Evolutionary conservation across 2,797 vertebrate species (phyloP).

Genomic region (Myotis daubentonii): DNA sequence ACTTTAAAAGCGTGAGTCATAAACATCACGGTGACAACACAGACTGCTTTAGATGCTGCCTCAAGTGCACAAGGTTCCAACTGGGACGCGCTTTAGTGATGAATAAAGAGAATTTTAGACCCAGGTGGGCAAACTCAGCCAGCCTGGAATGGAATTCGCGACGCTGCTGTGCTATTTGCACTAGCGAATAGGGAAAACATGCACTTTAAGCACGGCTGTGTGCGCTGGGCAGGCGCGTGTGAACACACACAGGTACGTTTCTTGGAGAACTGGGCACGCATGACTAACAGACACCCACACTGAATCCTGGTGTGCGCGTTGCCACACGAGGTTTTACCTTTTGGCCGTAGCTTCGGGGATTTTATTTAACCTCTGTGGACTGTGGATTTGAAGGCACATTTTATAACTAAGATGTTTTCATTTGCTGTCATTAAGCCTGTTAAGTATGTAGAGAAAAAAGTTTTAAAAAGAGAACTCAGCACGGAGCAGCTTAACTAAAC

Average conservation of each 20-base stretch:
- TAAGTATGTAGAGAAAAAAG: background rate
- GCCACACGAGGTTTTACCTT: conserved; percentile 59
- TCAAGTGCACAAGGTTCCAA: background rate
- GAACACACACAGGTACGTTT: background rate
- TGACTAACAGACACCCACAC: conserved; percentile 24
- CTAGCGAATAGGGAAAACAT: background rate
- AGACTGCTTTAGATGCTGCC: background rate
- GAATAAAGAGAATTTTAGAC: background rate
- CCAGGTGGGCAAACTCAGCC: background rate
- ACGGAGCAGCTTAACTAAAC: background rate
- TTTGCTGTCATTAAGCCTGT: conserved; percentile 42
- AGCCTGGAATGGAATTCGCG: background rate
- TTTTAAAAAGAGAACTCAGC: conserved; percentile 23
- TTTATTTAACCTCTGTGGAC: conserved; percentile 24
- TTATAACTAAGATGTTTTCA: conserved; percentile 66
- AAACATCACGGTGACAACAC: conserved; percentile 2
- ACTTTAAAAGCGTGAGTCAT: background rate
- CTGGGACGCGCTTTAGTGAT: background rate
- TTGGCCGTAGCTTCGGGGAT: conserved; percentile 37
- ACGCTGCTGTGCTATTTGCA: background rate
- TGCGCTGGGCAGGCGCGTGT: background rate
- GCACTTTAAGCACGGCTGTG: background rate
- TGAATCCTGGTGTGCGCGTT: conserved; percentile 56
- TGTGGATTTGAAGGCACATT: conserved; percentile 54
- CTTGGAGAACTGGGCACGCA: conserved; percentile 55